These are phyloP conservation scores for Caloenas nicobarica DNA, from an alignment of 2,113 vertebrate genomes.

Conservation along the genomic window DNA sequence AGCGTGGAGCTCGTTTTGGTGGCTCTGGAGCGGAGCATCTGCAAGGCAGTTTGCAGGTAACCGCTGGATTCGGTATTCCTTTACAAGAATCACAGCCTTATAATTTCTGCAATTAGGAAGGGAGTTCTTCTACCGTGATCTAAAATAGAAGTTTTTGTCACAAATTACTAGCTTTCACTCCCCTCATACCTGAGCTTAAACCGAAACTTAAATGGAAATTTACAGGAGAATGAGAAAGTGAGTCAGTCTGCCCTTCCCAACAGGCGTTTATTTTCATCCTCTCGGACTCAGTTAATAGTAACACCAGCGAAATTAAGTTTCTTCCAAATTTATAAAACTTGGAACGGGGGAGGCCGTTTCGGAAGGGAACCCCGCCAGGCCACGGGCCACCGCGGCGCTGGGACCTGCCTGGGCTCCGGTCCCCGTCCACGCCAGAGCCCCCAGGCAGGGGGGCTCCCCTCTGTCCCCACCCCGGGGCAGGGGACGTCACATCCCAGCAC, in stretches of 20 bases:
- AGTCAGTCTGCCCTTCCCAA: conserved; percentile 60
- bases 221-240: conserved; percentile 53
- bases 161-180: conserved; percentile 54
- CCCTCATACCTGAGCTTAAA: conserved; percentile 47
- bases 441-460: neutral
- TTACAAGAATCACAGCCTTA: neutral
- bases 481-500: neutral
- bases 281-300: conserved; percentile 21
- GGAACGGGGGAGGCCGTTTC: neutral
- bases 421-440: neutral
- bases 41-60: neutral
- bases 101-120: conserved; percentile 49
- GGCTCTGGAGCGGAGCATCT: neutral
- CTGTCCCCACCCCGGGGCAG: neutral
- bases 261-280: conserved; percentile 18
- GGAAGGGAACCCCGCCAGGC: neutral
- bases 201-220: conserved; percentile 60
- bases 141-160: conserved; percentile 55
- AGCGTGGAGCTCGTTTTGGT: accelerated
- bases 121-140: conserved; percentile 14
- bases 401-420: neutral
- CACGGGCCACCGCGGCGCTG: accelerated
- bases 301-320: conserved; percentile 3
- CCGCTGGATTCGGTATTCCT: neutral
- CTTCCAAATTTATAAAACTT: neutral